Conservation (phyloP, 2,888 invertebrate genomes). For the Palloptera scutellata region DNA sequence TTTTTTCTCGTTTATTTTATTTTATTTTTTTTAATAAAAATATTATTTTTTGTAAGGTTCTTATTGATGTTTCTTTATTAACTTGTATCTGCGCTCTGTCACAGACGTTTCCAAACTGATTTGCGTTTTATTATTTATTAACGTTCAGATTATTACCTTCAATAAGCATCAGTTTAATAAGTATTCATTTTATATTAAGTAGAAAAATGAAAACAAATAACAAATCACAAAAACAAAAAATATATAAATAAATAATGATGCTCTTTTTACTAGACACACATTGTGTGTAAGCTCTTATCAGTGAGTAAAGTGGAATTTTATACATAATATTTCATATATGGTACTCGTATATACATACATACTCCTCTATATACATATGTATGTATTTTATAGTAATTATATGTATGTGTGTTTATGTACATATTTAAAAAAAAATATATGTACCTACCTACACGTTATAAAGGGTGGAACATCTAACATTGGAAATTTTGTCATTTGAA, state of each 20-base stretch:
- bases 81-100: conserved; percentile 35
- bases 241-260: background rate
- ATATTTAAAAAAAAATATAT: no score
- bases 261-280: background rate
- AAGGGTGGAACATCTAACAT: no score
- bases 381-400: no score
- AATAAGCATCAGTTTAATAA: no score
- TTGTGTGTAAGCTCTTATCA: no score
- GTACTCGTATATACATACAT: background rate
- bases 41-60: background rate
- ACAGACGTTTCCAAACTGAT: conserved; percentile 43
- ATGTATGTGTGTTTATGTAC: background rate
- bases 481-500: no score
- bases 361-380: background rate
- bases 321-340: no score
- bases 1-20: background rate
- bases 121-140: conserved; percentile 31
- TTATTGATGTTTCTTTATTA: conserved; percentile 22
- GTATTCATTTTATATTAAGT: background rate
- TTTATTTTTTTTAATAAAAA: background rate
- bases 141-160: no score
- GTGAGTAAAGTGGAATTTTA: no score
- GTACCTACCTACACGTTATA: no score
- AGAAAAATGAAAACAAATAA: no score
- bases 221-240: background rate